Evolutionary conservation across 2,797 vertebrate genomes (phyloP).

Genomic region (Propithecus perrieri): DNA sequence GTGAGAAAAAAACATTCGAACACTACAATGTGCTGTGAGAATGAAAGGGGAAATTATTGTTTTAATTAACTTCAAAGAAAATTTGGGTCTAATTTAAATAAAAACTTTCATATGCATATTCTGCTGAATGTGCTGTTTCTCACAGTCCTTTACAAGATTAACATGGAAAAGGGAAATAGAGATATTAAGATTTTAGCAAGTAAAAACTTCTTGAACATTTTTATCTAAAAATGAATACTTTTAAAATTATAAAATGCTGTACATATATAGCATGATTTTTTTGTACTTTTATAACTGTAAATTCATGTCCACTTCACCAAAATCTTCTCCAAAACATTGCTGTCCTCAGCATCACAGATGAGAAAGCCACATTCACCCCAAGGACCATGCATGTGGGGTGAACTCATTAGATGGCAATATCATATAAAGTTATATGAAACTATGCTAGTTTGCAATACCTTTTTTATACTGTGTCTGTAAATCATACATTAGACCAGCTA

Average conservation of each 20-base stretch:
- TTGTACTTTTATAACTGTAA: background rate
- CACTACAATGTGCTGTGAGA: background rate
- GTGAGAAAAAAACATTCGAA: background rate
- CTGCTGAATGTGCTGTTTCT: background rate
- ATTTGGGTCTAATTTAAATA: background rate
- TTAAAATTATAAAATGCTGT: background rate
- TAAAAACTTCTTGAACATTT: background rate
- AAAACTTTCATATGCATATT: background rate
- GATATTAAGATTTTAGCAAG: background rate
- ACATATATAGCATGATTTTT: background rate
- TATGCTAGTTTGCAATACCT: background rate
- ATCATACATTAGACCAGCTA: background rate
- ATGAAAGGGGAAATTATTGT: background rate
- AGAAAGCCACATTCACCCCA: background rate
- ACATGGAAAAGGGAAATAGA: background rate
- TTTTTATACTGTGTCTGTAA: background rate
- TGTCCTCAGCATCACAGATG: background rate
- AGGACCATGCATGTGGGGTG: accelerated
- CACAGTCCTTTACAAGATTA: background rate
- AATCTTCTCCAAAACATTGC: background rate
- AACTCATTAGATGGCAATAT: background rate
- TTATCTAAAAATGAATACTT: background rate
- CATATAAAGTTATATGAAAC: background rate
- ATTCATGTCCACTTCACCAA: background rate
- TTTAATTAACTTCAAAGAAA: conserved; percentile 25